Evolutionary conservation across 2,888 invertebrate genomes (phyloP).

Genomic region (Ceramica pisi): DNA sequence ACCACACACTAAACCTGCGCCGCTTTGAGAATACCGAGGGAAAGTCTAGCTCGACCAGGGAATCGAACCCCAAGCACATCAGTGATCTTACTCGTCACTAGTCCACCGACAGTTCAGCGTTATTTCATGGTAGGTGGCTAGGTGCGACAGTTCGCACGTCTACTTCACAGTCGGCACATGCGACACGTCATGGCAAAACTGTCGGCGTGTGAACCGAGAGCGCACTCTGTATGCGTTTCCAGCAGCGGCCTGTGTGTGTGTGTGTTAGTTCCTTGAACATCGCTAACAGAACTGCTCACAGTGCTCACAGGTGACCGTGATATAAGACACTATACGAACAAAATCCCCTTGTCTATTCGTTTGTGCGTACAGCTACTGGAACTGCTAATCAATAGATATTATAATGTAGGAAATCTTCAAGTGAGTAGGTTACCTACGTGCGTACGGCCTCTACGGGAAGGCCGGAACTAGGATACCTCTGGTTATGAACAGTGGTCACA

Average conservation of each 20-base stretch:
- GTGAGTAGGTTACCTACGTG: too few relatives aligned
- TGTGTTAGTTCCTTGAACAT: neutral
- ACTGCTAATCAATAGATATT: neutral
- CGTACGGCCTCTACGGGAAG: too few relatives aligned
- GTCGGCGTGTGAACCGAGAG: neutral
- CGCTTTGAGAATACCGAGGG: too few relatives aligned
- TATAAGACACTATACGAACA: neutral
- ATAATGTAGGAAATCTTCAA: neutral
- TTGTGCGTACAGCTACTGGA: neutral
- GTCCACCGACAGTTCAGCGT: neutral
- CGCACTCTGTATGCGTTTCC: neutral
- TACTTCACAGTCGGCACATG: neutral
- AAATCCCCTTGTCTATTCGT: neutral
- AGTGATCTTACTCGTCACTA: neutral
- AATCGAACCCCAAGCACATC: neutral
- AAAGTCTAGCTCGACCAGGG: too few relatives aligned
- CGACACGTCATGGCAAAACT: neutral
- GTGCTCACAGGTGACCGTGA: neutral
- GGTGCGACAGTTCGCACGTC: neutral
- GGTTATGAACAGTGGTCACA: too few relatives aligned
- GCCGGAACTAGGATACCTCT: too few relatives aligned
- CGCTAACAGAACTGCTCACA: neutral
- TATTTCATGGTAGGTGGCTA: too few relatives aligned
- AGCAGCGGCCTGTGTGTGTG: neutral
- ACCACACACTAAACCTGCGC: too few relatives aligned